A percentile compares a stretch with the other conserved stretches of the same genome.
phyloP scores from a whole-genome alignment of 2,113 vertebrate genomes.

The Thamnophis sirtalis region DNA sequence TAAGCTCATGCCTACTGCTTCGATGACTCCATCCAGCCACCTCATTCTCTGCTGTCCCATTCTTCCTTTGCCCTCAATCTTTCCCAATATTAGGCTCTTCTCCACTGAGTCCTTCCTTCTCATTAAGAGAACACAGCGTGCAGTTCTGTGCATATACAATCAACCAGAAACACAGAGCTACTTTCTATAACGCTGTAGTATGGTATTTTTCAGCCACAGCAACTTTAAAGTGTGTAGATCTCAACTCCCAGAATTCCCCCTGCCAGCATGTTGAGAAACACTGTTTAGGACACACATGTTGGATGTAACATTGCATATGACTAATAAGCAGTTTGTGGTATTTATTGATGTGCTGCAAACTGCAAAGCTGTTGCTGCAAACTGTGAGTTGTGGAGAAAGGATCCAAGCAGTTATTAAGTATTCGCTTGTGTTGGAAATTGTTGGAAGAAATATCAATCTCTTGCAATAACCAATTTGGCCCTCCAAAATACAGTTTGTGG shows the following conservation, averaged over 20 bases:
- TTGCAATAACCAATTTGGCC: not conserved
- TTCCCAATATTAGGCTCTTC: no score
- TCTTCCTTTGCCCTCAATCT: no score
- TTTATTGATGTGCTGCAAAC: not conserved
- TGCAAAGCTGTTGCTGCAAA: not conserved
- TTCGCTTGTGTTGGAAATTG: no score
- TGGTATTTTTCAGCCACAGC: not conserved
- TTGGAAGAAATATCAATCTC: no score
- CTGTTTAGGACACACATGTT: not conserved
- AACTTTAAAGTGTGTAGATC: not conserved
- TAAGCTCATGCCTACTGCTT: no score
- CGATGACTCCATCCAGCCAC: no score
- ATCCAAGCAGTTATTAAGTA: not conserved
- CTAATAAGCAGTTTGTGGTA: not conserved
- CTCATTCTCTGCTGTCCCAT: no score
- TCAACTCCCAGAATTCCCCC: not conserved
- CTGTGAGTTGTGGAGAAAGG: conserved; percentile 3
- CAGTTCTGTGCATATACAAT: not conserved
- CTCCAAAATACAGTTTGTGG: not conserved
- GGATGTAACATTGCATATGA: no score
- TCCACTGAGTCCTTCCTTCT: no score
- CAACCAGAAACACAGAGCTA: not conserved
- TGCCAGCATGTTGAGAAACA: not conserved
- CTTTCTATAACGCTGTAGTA: not conserved
- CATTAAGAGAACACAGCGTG: no score